Evolutionary conservation across 2,888 invertebrate genomes (phyloP).

Genomic region (Calameuta pallipes): DNA sequence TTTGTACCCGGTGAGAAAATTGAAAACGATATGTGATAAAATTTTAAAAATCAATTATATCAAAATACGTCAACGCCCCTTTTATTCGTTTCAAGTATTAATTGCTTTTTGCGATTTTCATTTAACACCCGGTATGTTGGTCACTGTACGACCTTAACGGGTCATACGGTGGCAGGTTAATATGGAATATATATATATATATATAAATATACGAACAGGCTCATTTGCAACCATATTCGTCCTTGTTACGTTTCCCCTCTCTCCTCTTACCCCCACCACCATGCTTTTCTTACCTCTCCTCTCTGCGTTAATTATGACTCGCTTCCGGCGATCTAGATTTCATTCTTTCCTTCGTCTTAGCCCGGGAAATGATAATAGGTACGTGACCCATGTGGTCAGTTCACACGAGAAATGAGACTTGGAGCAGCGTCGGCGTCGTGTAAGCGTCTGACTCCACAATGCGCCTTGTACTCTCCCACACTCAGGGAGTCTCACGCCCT

Average conservation of each 20-base stretch:
- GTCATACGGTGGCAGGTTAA: slow-evolving; percentile 35
- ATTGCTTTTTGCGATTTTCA: no score
- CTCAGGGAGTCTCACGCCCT: slow-evolving; percentile 66
- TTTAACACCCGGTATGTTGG: slow-evolving; percentile 36
- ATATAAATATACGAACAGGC: not conserved
- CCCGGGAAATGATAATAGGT: slow-evolving; percentile 65
- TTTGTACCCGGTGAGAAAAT: no score
- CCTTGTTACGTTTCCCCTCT: slow-evolving; percentile 13
- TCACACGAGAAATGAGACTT: slow-evolving; percentile 65
- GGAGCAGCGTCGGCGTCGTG: slow-evolving; percentile 23
- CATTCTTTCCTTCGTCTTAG: slow-evolving; percentile 60
- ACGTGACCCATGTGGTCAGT: slow-evolving; percentile 67
- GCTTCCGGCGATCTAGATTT: slow-evolving; percentile 67
- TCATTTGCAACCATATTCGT: not conserved
- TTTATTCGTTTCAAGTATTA: no score
- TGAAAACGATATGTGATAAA: no score
- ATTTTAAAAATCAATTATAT: no score
- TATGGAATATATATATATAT: no score
- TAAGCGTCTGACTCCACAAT: slow-evolving; percentile 53
- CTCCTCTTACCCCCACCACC: slow-evolving; percentile 26
- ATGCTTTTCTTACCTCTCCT: slow-evolving; percentile 26
- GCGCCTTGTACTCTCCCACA: slow-evolving; percentile 66
- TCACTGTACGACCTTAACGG: slow-evolving; percentile 41
- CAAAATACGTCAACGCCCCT: no score
- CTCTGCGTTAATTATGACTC: slow-evolving; percentile 63